Evolutionary conservation across 2,888 invertebrate genomes (phyloP).

Genomic region (Lacanobia oleracea): DNA sequence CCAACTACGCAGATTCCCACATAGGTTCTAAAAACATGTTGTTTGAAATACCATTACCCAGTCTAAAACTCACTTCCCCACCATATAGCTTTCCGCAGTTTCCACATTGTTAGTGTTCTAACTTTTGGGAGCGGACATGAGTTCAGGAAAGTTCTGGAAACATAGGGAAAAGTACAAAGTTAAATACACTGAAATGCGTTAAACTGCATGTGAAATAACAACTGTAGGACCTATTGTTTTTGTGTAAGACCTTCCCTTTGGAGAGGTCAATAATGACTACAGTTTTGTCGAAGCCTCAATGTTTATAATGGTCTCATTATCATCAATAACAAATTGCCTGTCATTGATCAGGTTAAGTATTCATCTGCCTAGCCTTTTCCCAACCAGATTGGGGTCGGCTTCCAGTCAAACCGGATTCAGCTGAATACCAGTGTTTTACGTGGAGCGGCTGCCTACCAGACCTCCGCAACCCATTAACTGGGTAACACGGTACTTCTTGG

Average conservation of each 20-base stretch:
- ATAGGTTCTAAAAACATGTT: not conserved
- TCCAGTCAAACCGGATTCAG: no score
- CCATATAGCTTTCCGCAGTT: conserved; percentile 15
- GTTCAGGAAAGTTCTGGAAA: conserved; percentile 31
- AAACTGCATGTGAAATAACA: conserved; percentile 31
- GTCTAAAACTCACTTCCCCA: conserved; percentile 23
- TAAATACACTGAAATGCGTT: conserved; percentile 37
- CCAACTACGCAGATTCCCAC: not conserved
- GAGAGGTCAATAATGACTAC: not conserved
- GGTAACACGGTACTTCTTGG: no score
- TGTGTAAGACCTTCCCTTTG: not conserved
- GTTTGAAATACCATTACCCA: conserved; percentile 20
- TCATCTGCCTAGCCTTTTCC: no score
- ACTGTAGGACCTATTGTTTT: conserved; percentile 3
- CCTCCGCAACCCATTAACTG: no score
- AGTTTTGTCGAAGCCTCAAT: no score
- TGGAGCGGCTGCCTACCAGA: no score
- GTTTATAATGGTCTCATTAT: no score
- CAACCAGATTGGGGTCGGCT: no score
- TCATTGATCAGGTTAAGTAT: no score
- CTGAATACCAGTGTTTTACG: no score
- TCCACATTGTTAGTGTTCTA: conserved; percentile 41
- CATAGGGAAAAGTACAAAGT: conserved; percentile 12
- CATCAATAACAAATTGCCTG: no score
- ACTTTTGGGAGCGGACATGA: conserved; percentile 29